Evolutionary conservation across 92 coral and sea anemone species (phyloP).

Genomic region (Meandrina meandrites): DNA sequence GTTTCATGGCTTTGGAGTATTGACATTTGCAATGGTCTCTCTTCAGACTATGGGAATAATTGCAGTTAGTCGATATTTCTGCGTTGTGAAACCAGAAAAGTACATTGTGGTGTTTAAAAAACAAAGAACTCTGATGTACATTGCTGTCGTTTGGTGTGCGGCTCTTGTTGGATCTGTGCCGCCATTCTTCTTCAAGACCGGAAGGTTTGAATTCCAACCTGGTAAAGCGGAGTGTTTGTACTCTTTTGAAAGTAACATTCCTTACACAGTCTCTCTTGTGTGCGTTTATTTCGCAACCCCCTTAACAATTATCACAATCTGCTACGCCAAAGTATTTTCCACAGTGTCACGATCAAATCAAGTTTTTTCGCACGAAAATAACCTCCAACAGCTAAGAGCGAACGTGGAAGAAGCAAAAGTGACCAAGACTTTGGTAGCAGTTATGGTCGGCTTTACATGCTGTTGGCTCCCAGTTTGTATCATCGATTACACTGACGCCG

Average conservation of each 20-base stretch:
- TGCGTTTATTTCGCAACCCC: no score
- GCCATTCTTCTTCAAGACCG: conserved; percentile 28
- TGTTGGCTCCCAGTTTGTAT: no score
- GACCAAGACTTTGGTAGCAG: conserved; percentile 65
- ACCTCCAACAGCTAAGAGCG: conserved; percentile 53
- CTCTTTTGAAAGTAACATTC: conserved; percentile 65
- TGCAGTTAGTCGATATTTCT: neutral
- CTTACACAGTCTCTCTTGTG: no score
- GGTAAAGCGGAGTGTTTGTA: conserved; percentile 71
- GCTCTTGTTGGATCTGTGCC: neutral
- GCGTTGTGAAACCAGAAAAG: conserved; percentile 41
- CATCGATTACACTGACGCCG: no score
- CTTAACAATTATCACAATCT: no score
- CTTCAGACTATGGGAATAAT: neutral
- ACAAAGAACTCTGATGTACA: neutral
- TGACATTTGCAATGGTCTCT: no score
- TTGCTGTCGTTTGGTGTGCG: neutral
- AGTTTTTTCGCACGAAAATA: conserved; percentile 40
- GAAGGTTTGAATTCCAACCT: conserved; percentile 62
- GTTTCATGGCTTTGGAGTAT: no score
- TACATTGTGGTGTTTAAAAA: neutral
- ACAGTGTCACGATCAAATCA: conserved; percentile 45
- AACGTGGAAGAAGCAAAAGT: conserved; percentile 69
- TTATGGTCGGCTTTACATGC: conserved; percentile 58
- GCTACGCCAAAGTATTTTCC: no score